phyloP scores from a whole-genome alignment of 2,888 invertebrate genomes.

The Phortica magna region DNA sequence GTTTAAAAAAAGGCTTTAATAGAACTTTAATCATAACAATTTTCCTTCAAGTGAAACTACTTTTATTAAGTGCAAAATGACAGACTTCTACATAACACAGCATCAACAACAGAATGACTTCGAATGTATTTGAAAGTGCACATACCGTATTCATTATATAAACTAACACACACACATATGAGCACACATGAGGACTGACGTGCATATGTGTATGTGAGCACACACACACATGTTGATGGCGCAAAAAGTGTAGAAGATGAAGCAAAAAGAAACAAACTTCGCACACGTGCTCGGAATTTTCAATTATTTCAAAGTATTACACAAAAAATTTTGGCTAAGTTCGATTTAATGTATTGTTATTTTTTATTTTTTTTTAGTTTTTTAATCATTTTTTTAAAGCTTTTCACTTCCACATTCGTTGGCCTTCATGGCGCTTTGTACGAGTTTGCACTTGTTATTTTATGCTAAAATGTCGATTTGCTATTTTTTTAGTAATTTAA shows the following conservation, averaged over 20 bases:
- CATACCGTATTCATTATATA: not conserved
- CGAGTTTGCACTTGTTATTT: slow-evolving; percentile 18
- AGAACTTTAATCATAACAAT: not conserved
- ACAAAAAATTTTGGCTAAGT: not conserved
- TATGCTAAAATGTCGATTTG: slow-evolving; percentile 10
- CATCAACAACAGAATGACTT: not conserved
- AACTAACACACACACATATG: slow-evolving; percentile 30
- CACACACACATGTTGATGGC: not conserved
- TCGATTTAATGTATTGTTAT: slow-evolving; percentile 8
- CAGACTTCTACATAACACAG: slow-evolving; percentile 8
- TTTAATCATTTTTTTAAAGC: not conserved
- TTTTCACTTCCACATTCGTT: not conserved
- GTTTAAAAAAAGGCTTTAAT: not conserved
- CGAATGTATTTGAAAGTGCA: not conserved
- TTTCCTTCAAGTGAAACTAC: not conserved
- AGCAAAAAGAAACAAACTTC: slow-evolving; percentile 4
- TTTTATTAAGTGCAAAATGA: slow-evolving; percentile 25
- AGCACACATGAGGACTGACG: not conserved
- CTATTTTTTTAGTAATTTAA: not conserved
- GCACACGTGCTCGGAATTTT: slow-evolving; percentile 25
- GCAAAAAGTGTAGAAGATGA: not conserved
- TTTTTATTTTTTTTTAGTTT: not conserved
- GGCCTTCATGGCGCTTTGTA: not conserved
- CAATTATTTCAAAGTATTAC: slow-evolving; percentile 19
- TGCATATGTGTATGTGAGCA: not conserved